Percentiles rank a stretch among this genome's conserved stretches.
Evolutionary conservation across 2,113 vertebrate species (phyloP).

Genomic region (Aramus guarauna): DNA sequence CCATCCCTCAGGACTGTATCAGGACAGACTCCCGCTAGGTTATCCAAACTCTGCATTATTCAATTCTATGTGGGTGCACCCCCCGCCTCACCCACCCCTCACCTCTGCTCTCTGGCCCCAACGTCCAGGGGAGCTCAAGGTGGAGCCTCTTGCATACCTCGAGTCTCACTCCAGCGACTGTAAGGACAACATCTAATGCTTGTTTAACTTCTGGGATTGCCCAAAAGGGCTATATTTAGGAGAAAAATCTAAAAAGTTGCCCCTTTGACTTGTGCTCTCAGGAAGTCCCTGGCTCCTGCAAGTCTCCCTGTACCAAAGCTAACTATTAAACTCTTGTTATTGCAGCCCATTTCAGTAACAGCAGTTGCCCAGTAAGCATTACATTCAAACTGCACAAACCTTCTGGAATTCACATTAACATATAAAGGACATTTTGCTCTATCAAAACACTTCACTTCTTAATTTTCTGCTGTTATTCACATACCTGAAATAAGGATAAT

Average conservation of each 20-base stretch:
- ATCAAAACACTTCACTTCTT: not conserved
- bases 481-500: not conserved
- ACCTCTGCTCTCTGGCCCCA: not conserved
- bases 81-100: not conserved
- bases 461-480: not conserved
- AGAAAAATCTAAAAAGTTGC: conserved; percentile 5
- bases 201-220: conserved; percentile 52
- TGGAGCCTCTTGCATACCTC: not conserved
- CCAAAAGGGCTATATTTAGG: conserved; percentile 34
- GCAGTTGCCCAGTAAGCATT: not conserved
- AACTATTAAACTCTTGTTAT: conserved; percentile 39
- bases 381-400: not conserved
- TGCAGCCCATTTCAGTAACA: conserved; percentile 20
- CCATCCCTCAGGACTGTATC: not conserved
- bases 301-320: conserved; percentile 43
- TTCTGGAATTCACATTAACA: conserved; percentile 36
- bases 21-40: not conserved
- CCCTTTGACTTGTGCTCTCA: conserved; percentile 19
- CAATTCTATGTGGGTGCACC: not conserved
- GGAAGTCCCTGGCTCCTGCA: conserved; percentile 50
- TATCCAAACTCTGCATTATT: not conserved
- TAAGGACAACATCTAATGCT: conserved; percentile 42
- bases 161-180: not conserved
- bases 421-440: conserved; percentile 11
- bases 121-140: not conserved